Evolutionary conservation across 1,140 invertebrate genomes (phyloP).

Genomic region (Diuraphis noxia): DNA sequence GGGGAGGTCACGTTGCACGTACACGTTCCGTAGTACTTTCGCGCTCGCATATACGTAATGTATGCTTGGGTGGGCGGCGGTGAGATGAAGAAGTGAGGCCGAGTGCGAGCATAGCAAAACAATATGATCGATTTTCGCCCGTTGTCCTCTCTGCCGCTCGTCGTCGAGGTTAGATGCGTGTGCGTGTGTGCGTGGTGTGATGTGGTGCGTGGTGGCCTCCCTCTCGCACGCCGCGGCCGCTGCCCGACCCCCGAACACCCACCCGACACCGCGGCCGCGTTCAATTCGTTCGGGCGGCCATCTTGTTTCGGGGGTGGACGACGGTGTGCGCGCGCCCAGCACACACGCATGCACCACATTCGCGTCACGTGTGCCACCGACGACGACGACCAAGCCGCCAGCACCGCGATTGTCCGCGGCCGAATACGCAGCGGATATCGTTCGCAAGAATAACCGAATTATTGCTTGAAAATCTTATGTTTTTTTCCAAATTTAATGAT

Average conservation of each 20-base stretch:
- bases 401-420: neutral
- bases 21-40: neutral
- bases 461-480: too few relatives aligned
- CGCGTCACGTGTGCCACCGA: slow-evolving; percentile 14
- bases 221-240: neutral
- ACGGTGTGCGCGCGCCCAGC: neutral
- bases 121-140: slow-evolving; percentile 47
- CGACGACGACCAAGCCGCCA: neutral
- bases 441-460: too few relatives aligned
- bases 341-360: neutral
- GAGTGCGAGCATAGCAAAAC: neutral
- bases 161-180: neutral
- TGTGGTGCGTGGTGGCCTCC: neutral
- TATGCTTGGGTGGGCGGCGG: neutral
- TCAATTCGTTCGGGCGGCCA: slow-evolving; percentile 41
- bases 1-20: slow-evolving; percentile 19
- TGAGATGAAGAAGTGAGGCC: neutral
- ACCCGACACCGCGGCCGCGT: neutral
- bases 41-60: neutral
- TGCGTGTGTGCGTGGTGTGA: neutral
- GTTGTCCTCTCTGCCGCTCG: slow-evolving; percentile 22
- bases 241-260: neutral
- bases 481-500: too few relatives aligned
- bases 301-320: slow-evolving; percentile 51
- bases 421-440: too few relatives aligned